Evolutionary conservation across 1,140 invertebrate genomes (phyloP).

Genomic region (Achatina immaculata): DNA sequence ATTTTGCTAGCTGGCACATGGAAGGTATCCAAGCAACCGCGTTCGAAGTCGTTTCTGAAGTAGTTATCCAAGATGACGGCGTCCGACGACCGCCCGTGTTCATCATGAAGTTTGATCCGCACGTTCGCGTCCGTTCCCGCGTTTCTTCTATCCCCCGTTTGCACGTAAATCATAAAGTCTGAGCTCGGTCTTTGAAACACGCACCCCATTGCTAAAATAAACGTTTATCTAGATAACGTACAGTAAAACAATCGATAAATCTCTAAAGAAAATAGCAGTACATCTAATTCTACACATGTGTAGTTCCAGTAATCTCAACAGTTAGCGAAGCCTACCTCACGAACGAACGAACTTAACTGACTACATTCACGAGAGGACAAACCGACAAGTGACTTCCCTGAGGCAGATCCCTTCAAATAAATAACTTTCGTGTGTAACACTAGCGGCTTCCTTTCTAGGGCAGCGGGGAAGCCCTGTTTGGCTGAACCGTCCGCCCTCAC

Average conservation of each 20-base stretch:
- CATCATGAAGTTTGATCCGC: conserved; percentile 63
- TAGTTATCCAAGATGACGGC: conserved; percentile 65
- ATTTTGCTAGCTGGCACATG: conserved; percentile 50
- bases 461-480: too few species aligned
- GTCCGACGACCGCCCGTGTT: conserved; percentile 55
- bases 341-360: too few species aligned
- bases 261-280: background rate
- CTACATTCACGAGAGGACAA: too few species aligned
- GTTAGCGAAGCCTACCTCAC: too few species aligned
- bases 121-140: conserved; percentile 72
- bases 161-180: conserved; percentile 65
- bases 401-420: too few species aligned
- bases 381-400: too few species aligned
- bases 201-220: conserved; percentile 27
- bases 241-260: background rate
- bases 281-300: too few species aligned
- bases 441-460: too few species aligned
- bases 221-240: background rate
- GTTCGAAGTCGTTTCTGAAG: conserved; percentile 70
- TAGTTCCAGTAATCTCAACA: too few species aligned
- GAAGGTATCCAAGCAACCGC: conserved; percentile 67
- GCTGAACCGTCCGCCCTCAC: too few species aligned
- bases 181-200: conserved; percentile 19
- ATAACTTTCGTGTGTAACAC: too few species aligned
- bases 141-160: conserved; percentile 69